Conservation (phyloP, 2,113 vertebrate species). For the Ammospiza caudacuta region DNA sequence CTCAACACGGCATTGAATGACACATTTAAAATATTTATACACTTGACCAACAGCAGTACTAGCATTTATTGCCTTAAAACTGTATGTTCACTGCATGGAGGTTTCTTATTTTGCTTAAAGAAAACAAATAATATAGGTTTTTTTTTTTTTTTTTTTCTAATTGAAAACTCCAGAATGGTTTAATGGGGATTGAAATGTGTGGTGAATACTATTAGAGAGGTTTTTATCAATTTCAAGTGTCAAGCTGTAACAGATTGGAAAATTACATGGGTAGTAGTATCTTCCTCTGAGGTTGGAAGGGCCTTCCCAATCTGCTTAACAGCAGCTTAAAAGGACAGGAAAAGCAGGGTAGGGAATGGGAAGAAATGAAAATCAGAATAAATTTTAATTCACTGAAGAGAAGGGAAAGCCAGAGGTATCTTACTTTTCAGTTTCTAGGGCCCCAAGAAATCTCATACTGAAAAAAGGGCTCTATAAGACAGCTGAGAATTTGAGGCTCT, state of each 20-base stretch:
- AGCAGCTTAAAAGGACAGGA: not conserved
- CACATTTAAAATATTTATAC: conserved; percentile 73
- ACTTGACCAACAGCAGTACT: conserved; percentile 64
- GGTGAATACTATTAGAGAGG: not conserved
- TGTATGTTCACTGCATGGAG: conserved; percentile 58
- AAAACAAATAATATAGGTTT: not conserved
- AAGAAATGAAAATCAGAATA: not conserved
- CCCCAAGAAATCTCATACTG: not conserved
- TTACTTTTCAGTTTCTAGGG: not conserved
- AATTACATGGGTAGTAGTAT: not conserved
- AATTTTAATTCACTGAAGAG: not conserved
- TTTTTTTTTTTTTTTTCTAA: not conserved
- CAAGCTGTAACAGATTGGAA: not conserved
- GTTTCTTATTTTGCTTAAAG: conserved; percentile 58
- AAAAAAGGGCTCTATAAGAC: not conserved
- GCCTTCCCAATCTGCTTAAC: not conserved
- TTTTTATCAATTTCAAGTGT: conserved; percentile 23
- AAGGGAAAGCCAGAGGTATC: not conserved
- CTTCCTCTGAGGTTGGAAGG: not conserved
- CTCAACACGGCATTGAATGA: conserved; percentile 65
- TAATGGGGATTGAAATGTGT: not conserved
- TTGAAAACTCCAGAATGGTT: not conserved
- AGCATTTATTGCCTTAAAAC: conserved; percentile 73
- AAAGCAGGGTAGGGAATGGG: not conserved
- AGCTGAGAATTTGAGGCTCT: not conserved